A percentile compares a stretch with the other conserved stretches of the same genome.
Conservation (phyloP, 2,113 vertebrate genomes). For the Rhizomys pruinosus region DNA sequence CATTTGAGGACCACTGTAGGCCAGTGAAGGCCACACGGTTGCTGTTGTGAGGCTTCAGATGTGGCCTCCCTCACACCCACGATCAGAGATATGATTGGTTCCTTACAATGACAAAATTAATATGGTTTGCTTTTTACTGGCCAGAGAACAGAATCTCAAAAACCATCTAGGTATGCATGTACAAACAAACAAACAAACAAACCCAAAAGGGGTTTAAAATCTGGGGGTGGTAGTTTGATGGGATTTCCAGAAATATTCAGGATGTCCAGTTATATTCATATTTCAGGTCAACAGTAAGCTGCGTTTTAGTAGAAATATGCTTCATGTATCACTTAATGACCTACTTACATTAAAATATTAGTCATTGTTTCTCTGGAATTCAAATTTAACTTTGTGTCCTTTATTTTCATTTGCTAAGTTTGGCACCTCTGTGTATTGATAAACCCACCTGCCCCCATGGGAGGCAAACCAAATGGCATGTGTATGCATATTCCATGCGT, state of each 20-base stretch:
- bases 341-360: conserved; percentile 38
- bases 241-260: conserved; percentile 19
- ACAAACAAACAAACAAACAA: conserved; percentile 7
- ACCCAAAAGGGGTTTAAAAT: not conserved
- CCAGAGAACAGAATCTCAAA: conserved; percentile 6
- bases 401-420: conserved; percentile 57
- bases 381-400: conserved; percentile 34
- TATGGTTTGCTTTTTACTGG: conserved; percentile 48
- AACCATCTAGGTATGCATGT: not conserved
- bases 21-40: not conserved
- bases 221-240: conserved; percentile 1
- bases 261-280: conserved; percentile 26
- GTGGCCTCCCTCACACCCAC: not conserved
- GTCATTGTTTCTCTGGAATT: conserved; percentile 59
- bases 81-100: conserved; percentile 8
- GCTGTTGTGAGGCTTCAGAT: not conserved
- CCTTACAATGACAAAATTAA: conserved; percentile 22
- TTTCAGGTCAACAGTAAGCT: conserved; percentile 47
- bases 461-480: conserved; percentile 49
- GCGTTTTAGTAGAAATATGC: conserved; percentile 10
- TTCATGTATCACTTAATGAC: not conserved
- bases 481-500: not conserved
- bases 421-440: conserved; percentile 53
- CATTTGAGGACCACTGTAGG: conserved; percentile 16
- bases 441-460: conserved; percentile 25